Percentiles rank a stretch among this genome's conserved stretches.
Evolutionary conservation across 2,797 vertebrate genomes (phyloP).

Genomic region (Sus cebifrons): DNA sequence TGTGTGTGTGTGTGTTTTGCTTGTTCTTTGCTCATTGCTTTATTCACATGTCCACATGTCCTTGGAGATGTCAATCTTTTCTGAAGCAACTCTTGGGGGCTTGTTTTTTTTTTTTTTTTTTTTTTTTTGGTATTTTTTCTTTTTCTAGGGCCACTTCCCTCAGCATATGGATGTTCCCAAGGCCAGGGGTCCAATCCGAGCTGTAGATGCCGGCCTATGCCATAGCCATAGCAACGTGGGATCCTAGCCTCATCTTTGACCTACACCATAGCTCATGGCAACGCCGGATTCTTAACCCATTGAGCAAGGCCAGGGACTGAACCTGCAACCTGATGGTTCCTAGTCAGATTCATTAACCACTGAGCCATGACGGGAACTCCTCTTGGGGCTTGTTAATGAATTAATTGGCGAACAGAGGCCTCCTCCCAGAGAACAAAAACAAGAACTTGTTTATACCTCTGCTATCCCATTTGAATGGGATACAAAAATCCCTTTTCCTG

Average conservation of each 20-base stretch:
- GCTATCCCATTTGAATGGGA: neutral
- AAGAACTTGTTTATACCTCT: neutral
- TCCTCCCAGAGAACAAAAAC: neutral
- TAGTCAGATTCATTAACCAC: no score
- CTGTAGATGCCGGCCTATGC: no score
- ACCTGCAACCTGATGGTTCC: no score
- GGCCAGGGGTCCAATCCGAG: no score
- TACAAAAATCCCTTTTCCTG: neutral
- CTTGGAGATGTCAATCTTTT: constrained; percentile 38
- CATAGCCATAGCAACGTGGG: no score
- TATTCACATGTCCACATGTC: neutral
- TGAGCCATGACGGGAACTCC: neutral
- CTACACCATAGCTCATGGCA: no score
- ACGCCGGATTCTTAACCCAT: no score
- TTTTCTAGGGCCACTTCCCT: no score
- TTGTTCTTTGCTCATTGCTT: constrained; percentile 59
- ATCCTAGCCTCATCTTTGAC: no score
- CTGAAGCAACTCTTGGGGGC: neutral
- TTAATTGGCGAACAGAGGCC: neutral
- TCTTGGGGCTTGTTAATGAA: neutral
- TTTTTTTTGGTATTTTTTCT: neutral
- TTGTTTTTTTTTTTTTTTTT: neutral
- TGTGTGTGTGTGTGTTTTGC: neutral
- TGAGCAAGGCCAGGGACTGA: no score
- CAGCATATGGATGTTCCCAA: no score